A percentile compares a stretch with the other conserved stretches of the same genome.
Conservation (phyloP, 2,797 vertebrate species). For the Neomorphus geoffroyi region DNA sequence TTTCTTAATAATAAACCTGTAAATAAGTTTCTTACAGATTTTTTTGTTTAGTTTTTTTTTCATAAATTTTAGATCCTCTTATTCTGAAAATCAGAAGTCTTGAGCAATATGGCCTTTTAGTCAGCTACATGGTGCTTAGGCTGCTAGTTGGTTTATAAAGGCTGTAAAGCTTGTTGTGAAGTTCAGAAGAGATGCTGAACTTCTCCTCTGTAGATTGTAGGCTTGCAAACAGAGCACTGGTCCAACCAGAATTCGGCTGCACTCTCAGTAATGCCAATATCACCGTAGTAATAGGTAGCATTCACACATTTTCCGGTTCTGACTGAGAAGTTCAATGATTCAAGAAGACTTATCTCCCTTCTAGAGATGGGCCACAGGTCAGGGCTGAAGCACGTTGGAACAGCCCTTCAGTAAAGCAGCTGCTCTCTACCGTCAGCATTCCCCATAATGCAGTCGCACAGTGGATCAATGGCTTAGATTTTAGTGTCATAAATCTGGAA, state of each 20-base stretch:
- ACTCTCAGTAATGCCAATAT: neutral
- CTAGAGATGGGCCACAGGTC: neutral
- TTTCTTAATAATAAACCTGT: neutral
- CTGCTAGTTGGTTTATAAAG: neutral
- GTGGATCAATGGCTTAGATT: constrained; percentile 36
- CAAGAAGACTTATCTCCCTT: neutral
- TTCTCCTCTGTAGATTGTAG: neutral
- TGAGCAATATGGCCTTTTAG: neutral
- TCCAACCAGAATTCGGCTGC: neutral
- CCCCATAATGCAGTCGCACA: neutral
- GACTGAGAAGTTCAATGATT: neutral
- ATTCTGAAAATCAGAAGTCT: neutral
- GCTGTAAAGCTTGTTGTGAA: neutral
- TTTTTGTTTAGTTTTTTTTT: neutral
- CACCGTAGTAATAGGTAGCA: neutral
- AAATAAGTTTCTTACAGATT: neutral
- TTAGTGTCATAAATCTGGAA: constrained; percentile 46
- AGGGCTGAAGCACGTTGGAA: neutral
- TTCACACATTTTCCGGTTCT: neutral
- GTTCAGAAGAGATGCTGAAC: neutral
- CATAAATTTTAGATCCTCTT: neutral
- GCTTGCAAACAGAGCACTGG: neutral
- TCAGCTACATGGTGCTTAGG: neutral
- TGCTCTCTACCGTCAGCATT: neutral
- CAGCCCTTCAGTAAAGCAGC: constrained; percentile 6